Evolutionary conservation across 1,140 invertebrate species (phyloP), one percentile per base, ranked within the genome.

Genomic region (Bombus superbus): DNA sequence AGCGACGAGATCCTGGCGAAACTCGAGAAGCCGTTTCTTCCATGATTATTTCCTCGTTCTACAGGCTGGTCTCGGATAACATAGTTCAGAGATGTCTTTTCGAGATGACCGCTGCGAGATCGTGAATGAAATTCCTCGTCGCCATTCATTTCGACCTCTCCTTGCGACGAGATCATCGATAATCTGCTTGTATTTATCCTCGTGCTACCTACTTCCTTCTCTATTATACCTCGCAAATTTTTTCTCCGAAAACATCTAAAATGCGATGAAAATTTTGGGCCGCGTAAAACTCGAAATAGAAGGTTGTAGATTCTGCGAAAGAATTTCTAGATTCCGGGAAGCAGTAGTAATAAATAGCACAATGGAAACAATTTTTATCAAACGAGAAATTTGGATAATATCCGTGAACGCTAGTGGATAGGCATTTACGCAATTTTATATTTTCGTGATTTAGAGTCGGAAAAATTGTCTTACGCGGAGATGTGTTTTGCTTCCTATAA

Each of bases 51-150:
- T 89, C 80, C 85, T 91, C 90, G 89, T 92, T 86, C 38, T n/a
- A 38, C n/a, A 8, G 86, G 47, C 72, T 10, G 73, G 81, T 79
- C 76, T 84, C 82, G 80, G 78, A 53, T 73, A 69, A 71, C 77
- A 53, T 32, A 78, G 68, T 74, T 81, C 62, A 78, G 75, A 91
- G 92, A 94, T 93, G 89, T 92, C 91, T 86, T 91, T 81, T 88
- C 74, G 86, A 94, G 92, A 94, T 92, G 91, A 79, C 83, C 85
- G 66, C 40, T 40, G 57, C 73, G 53, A 68, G 80, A 86, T 81
- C 86, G 86, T 94, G 93, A 94, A 95, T 94, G 94, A 94, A 94
- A 92, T 90, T 89, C 90, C 88, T 89, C 40, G 81, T 81, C n/a
- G 35, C 81, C 86, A 90, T 90, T 90, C 89, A 90, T 86, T 66